Evolutionary conservation across 2,888 invertebrate species (phyloP).

Genomic region (Trissonchulus latispiculum): DNA sequence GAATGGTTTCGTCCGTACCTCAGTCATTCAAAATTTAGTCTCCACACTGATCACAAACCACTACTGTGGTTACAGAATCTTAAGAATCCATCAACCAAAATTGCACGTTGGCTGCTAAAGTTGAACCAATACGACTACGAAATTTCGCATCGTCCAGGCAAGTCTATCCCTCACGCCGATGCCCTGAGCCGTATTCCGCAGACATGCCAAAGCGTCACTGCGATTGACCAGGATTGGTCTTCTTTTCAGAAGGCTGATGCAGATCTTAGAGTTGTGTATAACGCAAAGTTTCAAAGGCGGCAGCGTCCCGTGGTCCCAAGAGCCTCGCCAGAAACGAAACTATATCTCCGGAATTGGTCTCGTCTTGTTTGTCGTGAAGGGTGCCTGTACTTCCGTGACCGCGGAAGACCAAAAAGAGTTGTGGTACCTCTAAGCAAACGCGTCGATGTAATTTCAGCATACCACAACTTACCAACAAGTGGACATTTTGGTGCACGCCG

Average conservation of each 20-base stretch:
- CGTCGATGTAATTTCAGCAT: constrained; percentile 23
- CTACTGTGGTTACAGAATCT: constrained; percentile 13
- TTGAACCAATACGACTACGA: constrained; percentile 8
- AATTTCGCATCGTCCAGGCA: neutral
- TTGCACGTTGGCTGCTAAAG: neutral
- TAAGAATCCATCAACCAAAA: neutral
- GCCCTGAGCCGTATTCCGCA: neutral
- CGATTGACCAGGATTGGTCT: no score
- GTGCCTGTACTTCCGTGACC: no score
- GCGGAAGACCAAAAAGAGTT: neutral
- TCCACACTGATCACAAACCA: constrained; percentile 21
- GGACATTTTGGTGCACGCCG: constrained; percentile 23
- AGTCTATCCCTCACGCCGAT: constrained; percentile 2
- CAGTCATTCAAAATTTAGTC: neutral
- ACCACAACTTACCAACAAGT: constrained; percentile 26
- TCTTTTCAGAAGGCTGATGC: no score
- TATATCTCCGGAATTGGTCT: no score
- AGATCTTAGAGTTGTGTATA: no score
- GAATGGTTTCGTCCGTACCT: constrained; percentile 20
- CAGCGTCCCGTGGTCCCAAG: no score
- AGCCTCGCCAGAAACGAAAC: no score
- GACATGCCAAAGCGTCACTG: no score
- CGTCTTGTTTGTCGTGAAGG: no score
- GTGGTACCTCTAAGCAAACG: neutral
- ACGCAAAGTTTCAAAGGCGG: no score